Conservation (phyloP, 1,140 invertebrate species). For the Zaprionus ornatus region DNA sequence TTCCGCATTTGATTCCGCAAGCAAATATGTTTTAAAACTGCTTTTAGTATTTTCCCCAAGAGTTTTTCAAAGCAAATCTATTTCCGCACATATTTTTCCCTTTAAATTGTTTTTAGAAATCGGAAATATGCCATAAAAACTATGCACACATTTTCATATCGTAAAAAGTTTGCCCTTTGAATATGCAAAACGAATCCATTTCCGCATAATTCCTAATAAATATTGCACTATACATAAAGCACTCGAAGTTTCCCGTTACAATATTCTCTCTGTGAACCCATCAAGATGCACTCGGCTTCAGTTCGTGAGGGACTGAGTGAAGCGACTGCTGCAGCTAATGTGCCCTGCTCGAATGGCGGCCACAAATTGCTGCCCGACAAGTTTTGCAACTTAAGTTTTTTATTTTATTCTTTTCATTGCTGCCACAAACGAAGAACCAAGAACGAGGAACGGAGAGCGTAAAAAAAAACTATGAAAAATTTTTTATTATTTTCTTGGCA, state of each 20-base stretch:
- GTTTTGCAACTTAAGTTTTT: conserved; percentile 45
- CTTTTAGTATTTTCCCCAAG: too few species aligned
- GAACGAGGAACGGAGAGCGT: not conserved
- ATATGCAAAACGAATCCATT: not conserved
- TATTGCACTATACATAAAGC: not conserved
- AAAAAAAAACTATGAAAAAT: not conserved
- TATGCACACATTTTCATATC: not conserved
- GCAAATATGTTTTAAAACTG: too few species aligned
- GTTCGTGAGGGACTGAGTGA: not conserved
- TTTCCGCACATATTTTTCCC: not conserved
- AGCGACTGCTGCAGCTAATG: conserved; percentile 17
- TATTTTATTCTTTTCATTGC: not conserved
- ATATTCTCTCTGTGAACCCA: not conserved
- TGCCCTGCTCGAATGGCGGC: not conserved
- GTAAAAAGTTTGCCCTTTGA: not conserved
- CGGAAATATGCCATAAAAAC: not conserved
- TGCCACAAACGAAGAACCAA: conserved; percentile 3
- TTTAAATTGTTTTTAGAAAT: not conserved
- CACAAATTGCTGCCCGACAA: conserved; percentile 45
- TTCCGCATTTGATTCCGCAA: not conserved
- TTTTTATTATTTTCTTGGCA: conserved; percentile 6
- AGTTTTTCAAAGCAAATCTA: not conserved
- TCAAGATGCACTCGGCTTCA: not conserved
- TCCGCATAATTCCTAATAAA: not conserved
- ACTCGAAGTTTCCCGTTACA: not conserved